Conservation (phyloP, 2,113 vertebrate species). For the Antechinus stuartii region DNA sequence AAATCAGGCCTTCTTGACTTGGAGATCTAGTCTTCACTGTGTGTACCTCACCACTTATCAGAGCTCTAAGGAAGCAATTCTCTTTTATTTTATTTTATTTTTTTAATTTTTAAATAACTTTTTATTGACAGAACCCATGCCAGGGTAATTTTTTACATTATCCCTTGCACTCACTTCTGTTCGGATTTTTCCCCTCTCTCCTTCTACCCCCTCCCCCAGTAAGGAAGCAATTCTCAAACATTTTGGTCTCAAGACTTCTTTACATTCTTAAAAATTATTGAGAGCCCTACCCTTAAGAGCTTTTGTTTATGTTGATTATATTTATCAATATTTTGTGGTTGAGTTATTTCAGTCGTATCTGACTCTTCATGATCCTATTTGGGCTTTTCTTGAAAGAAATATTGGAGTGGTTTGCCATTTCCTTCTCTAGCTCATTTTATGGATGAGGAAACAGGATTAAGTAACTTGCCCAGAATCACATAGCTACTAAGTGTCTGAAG, state of each 20-base stretch:
- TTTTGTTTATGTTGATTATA: not conserved
- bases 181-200: no score
- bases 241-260: not conserved
- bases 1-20: not conserved
- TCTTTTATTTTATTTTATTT: not conserved
- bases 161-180: no score
- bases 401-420: not conserved
- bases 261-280: not conserved
- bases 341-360: not conserved
- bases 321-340: not conserved
- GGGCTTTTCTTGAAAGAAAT: not conserved
- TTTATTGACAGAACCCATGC: no score
- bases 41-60: not conserved
- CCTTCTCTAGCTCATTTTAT: not conserved
- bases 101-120: no score
- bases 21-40: not conserved
- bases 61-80: not conserved
- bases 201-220: not conserved
- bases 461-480: no score
- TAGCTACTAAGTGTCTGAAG: no score
- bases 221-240: not conserved
- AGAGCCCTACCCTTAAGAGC: not conserved
- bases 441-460: not conserved
- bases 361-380: not conserved
- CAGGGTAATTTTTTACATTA: no score